These are phyloP conservation scores for Pseudorhiza aurosa DNA, from an alignment of 30 jellyfish, hydroid and myxozoan species.

Conservation along the genomic window DNA sequence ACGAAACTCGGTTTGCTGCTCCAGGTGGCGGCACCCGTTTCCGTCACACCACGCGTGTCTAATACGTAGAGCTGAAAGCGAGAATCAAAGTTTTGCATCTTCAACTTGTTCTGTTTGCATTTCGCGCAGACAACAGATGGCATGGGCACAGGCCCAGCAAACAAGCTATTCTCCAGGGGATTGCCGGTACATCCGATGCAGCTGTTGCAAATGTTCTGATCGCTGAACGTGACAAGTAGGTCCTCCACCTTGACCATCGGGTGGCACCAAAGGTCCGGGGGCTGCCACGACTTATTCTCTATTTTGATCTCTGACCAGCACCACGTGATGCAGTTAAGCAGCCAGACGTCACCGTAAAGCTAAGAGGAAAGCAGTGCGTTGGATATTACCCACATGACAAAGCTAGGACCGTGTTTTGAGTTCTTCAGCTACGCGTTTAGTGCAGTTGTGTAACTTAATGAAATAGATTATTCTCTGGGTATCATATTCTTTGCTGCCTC, in stretches of 20 bases:
- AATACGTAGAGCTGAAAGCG: conserved; percentile 81
- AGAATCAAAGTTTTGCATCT: conserved; percentile 30
- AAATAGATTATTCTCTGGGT: no score
- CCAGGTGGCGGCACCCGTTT: conserved; percentile 53
- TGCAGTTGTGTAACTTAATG: no score
- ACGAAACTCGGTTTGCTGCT: conserved; percentile 37
- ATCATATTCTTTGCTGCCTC: no score
- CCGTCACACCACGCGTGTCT: conserved; percentile 35
- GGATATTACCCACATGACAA: no score
- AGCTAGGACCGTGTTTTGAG: no score
- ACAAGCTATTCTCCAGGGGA: conserved; percentile 28
- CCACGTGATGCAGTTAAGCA: conserved; percentile 64
- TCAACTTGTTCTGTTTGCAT: conserved; percentile 25
- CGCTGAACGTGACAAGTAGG: conserved; percentile 80
- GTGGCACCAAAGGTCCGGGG: conserved; percentile 97
- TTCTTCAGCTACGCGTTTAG: no score
- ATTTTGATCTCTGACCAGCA: conserved; percentile 71
- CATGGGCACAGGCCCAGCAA: conserved; percentile 53
- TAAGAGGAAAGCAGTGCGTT: conserved; percentile 33
- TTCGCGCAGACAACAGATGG: conserved; percentile 29
- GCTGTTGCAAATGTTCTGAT: conserved; percentile 73
- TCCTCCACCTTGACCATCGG: conserved; percentile 65
- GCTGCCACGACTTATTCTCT: conserved; percentile 49
- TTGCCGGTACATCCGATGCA: conserved; percentile 50
- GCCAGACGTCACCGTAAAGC: conserved; percentile 93